phyloP scores from a whole-genome alignment of 2,113 vertebrate genomes.

The Gavia stellata region DNA sequence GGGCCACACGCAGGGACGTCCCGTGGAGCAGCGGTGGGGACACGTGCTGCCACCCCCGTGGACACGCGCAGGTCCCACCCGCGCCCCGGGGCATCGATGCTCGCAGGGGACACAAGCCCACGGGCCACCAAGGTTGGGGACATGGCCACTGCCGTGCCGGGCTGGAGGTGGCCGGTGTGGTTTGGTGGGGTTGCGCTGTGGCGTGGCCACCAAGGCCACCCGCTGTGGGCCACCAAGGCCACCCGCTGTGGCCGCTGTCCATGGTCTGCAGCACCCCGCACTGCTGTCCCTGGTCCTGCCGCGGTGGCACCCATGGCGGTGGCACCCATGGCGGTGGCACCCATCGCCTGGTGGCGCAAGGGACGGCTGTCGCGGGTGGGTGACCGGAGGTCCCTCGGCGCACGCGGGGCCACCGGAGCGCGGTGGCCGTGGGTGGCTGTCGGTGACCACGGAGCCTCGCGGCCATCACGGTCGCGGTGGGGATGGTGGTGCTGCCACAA shows the following conservation, averaged over 20 bases:
- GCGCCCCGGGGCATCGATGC: accelerated
- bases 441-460: accelerated
- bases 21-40: not conserved
- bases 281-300: not conserved
- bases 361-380: accelerated
- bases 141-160: accelerated
- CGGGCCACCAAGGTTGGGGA: accelerated
- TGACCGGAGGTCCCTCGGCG: not conserved
- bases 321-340: not conserved
- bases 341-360: not conserved
- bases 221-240: not conserved
- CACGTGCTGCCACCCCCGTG: not conserved
- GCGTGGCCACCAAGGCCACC: not conserved
- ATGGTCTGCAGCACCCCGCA: not conserved
- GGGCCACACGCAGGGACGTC: accelerated
- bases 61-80: accelerated
- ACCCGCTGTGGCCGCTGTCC: not conserved
- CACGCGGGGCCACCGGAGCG: accelerated
- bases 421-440: accelerated
- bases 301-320: accelerated
- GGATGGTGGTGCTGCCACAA: not conserved
- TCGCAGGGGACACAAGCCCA: not conserved
- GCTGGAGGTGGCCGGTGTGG: not conserved
- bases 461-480: not conserved
- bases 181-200: not conserved